Evolutionary conservation across 2,888 invertebrate species (phyloP).

Genomic region (Cosmia trapezina): DNA sequence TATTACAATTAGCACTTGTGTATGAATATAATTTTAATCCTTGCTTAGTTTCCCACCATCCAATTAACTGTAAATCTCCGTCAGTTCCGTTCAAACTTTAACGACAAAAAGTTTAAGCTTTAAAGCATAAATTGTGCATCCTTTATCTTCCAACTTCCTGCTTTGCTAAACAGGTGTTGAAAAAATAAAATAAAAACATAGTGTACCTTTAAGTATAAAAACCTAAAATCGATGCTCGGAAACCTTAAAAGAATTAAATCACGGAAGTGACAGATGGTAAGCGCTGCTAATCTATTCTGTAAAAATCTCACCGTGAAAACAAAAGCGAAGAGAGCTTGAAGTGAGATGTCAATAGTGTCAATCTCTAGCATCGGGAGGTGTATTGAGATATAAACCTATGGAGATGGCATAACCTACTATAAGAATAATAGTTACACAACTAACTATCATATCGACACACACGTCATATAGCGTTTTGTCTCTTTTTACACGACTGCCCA

Average conservation of each 20-base stretch:
- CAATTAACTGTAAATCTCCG: conserved; percentile 1
- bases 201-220: not conserved
- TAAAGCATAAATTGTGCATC: conserved; percentile 45
- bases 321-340: too few relatives aligned
- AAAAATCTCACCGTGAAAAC: too few relatives aligned
- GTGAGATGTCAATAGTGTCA: too few relatives aligned
- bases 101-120: conserved; percentile 14
- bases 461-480: too few relatives aligned
- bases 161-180: conserved; percentile 36
- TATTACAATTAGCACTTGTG: not conserved
- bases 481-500: too few relatives aligned
- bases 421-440: too few relatives aligned
- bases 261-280: conserved; percentile 63
- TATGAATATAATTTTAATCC: not conserved
- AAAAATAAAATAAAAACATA: conserved; percentile 10
- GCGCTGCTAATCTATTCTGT: too few relatives aligned
- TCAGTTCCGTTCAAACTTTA: not conserved
- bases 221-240: conserved; percentile 25
- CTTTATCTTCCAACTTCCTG: conserved; percentile 32
- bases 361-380: too few relatives aligned
- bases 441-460: too few relatives aligned
- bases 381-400: too few relatives aligned
- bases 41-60: conserved; percentile 14
- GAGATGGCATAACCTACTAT: too few relatives aligned
- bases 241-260: conserved; percentile 53